Percentiles rank a stretch among this genome's conserved stretches.
These are phyloP conservation scores for Aphaenogaster ashmeadi DNA, from an alignment of 1,140 invertebrate genomes.

Conservation along the genomic window DNA sequence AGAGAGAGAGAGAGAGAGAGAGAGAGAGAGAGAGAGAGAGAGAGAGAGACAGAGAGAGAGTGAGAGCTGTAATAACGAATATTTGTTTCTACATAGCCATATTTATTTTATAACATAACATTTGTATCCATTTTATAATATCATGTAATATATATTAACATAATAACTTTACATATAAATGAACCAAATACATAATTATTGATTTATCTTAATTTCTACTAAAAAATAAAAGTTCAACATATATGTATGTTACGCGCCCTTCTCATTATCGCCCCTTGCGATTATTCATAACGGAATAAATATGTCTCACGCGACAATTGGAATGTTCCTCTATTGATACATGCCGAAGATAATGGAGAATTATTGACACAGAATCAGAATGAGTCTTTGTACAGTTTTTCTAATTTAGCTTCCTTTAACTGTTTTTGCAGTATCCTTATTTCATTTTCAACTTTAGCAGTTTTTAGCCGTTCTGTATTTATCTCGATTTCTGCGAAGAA, in stretches of 20 bases:
- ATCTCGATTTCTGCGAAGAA: not conserved
- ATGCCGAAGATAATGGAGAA: constrained; percentile 4
- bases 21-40: too few species aligned
- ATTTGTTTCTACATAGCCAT: too few species aligned
- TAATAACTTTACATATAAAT: too few species aligned
- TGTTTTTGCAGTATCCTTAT: not conserved
- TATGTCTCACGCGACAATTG: constrained; percentile 24
- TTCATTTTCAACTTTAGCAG: not conserved
- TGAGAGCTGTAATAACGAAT: too few species aligned
- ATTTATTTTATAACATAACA: too few species aligned
- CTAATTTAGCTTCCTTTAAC: constrained; percentile 5
- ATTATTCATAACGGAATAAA: constrained; percentile 32
- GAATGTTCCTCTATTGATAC: constrained; percentile 27
- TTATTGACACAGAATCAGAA: constrained; percentile 10
- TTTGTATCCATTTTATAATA: too few species aligned
- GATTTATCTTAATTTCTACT: not conserved
- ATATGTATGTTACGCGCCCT: not conserved
- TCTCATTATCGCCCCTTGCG: not conserved
- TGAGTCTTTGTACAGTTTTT: not conserved
- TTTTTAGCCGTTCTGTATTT: not conserved
- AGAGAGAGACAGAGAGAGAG: too few species aligned
- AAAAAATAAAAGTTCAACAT: constrained; percentile 15
- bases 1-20: too few species aligned
- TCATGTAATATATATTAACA: too few species aligned
- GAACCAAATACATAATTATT: constrained; percentile 12